Percentiles rank a stretch among this genome's conserved stretches.
phyloP scores from a whole-genome alignment of 1,140 invertebrate species.

The Heliothis subflexa region DNA sequence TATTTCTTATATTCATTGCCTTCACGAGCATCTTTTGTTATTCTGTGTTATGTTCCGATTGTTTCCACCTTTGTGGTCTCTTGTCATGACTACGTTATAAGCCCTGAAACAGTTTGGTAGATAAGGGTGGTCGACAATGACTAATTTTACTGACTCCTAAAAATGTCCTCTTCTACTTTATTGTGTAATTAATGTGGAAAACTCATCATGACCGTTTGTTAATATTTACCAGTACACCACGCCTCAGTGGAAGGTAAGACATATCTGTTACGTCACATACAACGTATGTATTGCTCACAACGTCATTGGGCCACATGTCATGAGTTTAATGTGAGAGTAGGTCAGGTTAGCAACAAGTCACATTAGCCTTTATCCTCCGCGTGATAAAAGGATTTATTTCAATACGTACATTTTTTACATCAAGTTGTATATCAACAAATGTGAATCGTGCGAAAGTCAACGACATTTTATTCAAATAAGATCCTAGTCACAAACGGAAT shows the following conservation, averaged over 20 bases:
- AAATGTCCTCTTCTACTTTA: no score
- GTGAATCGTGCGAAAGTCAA: slow-evolving; percentile 47
- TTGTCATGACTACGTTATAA: no score
- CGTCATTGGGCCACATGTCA: slow-evolving; percentile 56
- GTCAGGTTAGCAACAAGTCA: slow-evolving; percentile 50
- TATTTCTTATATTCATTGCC: slow-evolving; percentile 29
- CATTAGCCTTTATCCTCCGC: slow-evolving; percentile 24
- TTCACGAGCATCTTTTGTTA: slow-evolving; percentile 26
- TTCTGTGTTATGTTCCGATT: neutral
- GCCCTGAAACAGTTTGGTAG: no score
- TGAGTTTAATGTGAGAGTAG: slow-evolving; percentile 53
- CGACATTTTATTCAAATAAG: slow-evolving; percentile 44
- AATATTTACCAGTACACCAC: slow-evolving; percentile 10
- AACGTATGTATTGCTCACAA: slow-evolving; percentile 53
- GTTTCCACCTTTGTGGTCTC: no score
- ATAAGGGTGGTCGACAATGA: no score
- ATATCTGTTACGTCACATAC: slow-evolving; percentile 51
- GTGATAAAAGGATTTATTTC: slow-evolving; percentile 8
- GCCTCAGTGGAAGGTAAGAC: neutral
- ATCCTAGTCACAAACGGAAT: slow-evolving; percentile 40
- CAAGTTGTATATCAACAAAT: slow-evolving; percentile 9
- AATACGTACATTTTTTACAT: slow-evolving; percentile 13
- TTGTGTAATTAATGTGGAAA: neutral
- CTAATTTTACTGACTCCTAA: no score
- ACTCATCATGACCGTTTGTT: neutral